Conservation (phyloP, 2,888 invertebrate species). For the Adelognathus sp. region DNA sequence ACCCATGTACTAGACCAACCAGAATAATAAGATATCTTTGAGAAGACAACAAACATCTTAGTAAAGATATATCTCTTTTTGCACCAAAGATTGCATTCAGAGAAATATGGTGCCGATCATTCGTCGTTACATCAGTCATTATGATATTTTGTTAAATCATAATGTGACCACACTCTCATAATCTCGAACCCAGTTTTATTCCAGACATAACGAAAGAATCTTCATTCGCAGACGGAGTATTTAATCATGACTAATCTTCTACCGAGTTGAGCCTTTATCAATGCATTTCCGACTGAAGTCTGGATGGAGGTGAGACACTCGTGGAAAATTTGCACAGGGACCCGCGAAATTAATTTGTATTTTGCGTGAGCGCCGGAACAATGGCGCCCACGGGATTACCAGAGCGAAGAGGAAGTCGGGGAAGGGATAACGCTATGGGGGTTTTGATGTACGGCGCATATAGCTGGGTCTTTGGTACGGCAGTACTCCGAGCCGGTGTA, state of each 20-base stretch:
- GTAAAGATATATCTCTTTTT: too few relatives aligned
- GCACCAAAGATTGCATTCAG: too few relatives aligned
- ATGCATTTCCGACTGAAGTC: constrained; percentile 17
- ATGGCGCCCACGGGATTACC: constrained; percentile 58
- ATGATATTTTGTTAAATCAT: too few relatives aligned
- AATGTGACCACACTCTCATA: not conserved
- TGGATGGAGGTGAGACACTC: not conserved
- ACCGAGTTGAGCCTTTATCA: constrained; percentile 24
- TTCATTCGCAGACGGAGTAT: not conserved
- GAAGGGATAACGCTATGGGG: constrained; percentile 42
- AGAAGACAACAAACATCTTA: too few relatives aligned
- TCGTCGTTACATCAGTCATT: too few relatives aligned
- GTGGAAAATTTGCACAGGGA: constrained; percentile 46
- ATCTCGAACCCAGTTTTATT: not conserved
- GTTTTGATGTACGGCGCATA: constrained; percentile 46
- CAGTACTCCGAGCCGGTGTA: constrained; percentile 19
- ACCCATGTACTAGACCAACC: too few relatives aligned
- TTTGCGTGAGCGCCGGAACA: constrained; percentile 45
- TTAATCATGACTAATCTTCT: constrained; percentile 17
- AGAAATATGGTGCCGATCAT: too few relatives aligned
- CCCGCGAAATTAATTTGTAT: constrained; percentile 57
- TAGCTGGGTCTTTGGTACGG: constrained; percentile 32
- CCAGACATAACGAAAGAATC: not conserved
- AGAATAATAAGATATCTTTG: too few relatives aligned
- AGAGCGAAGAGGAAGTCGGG: constrained; percentile 8